phyloP scores from a whole-genome alignment of 1,140 invertebrate genomes.

The Drosophila gunungcola region DNA sequence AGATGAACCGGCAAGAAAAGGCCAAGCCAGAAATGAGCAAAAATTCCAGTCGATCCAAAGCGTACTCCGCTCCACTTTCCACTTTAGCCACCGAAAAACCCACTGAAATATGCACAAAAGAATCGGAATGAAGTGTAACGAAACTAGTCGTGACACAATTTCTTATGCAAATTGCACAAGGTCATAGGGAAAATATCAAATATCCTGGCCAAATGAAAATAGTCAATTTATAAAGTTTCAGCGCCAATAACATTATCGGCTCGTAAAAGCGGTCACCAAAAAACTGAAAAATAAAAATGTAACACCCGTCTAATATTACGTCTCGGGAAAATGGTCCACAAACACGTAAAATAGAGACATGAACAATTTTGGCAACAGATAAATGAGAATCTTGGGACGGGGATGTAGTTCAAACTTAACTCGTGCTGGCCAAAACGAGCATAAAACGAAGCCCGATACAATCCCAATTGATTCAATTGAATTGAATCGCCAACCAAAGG shows the following conservation, averaged over 20 bases:
- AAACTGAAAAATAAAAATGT: constrained; percentile 45
- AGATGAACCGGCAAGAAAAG: constrained; percentile 68
- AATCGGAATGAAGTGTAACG: constrained; percentile 62
- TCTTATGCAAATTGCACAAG: constrained; percentile 74
- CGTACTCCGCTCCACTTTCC: constrained; percentile 8
- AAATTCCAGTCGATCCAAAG: constrained; percentile 59
- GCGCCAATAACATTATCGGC: constrained; percentile 76
- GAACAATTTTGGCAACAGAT: constrained; percentile 65
- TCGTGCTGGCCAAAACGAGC: constrained; percentile 65
- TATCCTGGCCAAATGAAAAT: constrained; percentile 27
- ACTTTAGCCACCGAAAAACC: background rate
- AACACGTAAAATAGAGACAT: constrained; percentile 45
- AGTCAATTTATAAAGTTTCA: constrained; percentile 55
- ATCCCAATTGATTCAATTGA: constrained; percentile 82
- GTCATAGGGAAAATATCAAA: constrained; percentile 51
- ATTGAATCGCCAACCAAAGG: constrained; percentile 74
- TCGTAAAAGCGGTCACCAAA: constrained; percentile 48
- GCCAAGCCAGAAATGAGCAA: constrained; percentile 50
- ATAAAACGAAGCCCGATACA: constrained; percentile 74
- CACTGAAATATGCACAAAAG: constrained; percentile 51
- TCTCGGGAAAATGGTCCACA: constrained; percentile 50
- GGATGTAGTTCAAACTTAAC: background rate
- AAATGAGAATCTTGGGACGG: constrained; percentile 75
- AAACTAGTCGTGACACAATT: constrained; percentile 81
- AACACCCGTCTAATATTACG: constrained; percentile 65